Evolutionary conservation across 2,113 vertebrate genomes (phyloP), one percentile per base, ranked within the genome.

Genomic region (Aphelocoma coerulescens): DNA sequence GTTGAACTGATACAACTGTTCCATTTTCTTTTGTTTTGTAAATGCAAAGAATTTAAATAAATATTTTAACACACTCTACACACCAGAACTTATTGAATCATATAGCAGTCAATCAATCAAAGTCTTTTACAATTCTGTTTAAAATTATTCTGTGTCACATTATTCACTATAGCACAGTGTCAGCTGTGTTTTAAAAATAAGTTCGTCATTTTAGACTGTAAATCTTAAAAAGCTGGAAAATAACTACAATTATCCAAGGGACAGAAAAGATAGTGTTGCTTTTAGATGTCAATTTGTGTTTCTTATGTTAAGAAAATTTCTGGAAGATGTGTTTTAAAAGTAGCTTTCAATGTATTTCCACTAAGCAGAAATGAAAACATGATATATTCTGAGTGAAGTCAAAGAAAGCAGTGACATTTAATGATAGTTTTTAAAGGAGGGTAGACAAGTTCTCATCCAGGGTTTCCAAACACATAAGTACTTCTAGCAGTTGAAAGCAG

Each of bases 401-500:
- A 87, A 63, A 90, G 37, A 49, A 23, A 85, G 49, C 3, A 3
- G 37, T 94, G 89, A 85, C 91, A 94, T 95, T 94, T 97, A 95
- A 85, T 91, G 86, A 93, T 24, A 49, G 28, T 23, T 88, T 95
- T 92, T 90, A 85, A 76, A 92, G 67, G n/a, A 92, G 55, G 48
- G 49, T 54, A 83, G 95, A 90, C 88, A 97, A 91, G 82, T 73
- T 93, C 91, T 76, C 85, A 94, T 28, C 46, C 67, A 68, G 30
- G 30, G 41, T 59, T 93, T 85, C 73, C 26, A 85, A 83, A 83
- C 46, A 65, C 33, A 11, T 95, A 82, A 94, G 49, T 74, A 69
- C 77, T 91, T 93, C 32, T 92, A 97, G 81, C 93, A 92, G 91
- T 26, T 94, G 91, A 94, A 91, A 94, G n/a, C 18, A 54, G 58